Percentiles rank a stretch among this genome's conserved stretches.
Conservation (phyloP, 2,888 invertebrate genomes). For the Oegoconia quadripuncta region DNA sequence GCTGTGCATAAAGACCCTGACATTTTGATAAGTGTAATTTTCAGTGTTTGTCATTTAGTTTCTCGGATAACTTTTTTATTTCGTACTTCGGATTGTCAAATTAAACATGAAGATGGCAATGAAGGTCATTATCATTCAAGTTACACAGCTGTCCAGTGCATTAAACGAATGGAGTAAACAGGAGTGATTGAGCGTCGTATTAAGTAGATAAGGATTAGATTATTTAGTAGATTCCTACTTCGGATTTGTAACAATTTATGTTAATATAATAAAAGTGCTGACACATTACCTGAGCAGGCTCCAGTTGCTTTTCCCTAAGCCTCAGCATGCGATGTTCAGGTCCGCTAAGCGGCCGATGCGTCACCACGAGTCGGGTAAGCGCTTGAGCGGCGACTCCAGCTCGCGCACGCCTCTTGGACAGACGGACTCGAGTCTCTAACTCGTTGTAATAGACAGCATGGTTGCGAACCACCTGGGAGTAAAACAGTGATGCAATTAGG, state of each 20-base stretch:
- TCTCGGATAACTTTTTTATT: no score
- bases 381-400: slow-evolving; percentile 78
- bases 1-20: no score
- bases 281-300: slow-evolving; percentile 83
- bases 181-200: no score
- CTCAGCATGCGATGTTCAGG: slow-evolving; percentile 92
- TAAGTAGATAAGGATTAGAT: neutral
- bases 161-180: no score
- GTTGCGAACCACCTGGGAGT: slow-evolving; percentile 87
- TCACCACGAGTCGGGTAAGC: slow-evolving; percentile 92
- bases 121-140: no score
- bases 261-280: neutral
- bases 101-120: no score
- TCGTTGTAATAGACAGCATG: slow-evolving; percentile 97
- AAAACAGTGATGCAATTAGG: no score
- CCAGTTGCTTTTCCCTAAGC: slow-evolving; percentile 91
- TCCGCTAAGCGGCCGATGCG: slow-evolving; percentile 91
- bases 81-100: no score
- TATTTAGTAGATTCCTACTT: neutral
- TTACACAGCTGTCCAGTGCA: no score
- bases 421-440: slow-evolving; percentile 94
- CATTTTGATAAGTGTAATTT: no score
- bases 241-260: no score
- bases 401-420: slow-evolving; percentile 92
- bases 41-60: no score